Base-by-base conservation (phyloP, 2,888 invertebrate genomes). In the Macrophya alboannulata region DNA sequence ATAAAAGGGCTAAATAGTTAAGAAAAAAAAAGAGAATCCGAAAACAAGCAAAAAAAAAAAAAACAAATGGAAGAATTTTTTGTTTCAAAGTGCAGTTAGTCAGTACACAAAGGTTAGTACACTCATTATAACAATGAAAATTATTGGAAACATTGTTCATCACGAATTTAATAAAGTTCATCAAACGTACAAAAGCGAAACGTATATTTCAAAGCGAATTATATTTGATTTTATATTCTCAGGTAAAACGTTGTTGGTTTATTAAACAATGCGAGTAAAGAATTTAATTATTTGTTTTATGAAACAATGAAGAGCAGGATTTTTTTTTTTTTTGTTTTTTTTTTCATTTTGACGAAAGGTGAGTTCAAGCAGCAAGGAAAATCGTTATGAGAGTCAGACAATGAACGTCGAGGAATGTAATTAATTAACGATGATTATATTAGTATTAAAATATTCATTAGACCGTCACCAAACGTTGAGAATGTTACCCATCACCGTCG, bases 1-100 rank as follows among this genome's bases (percentile, higher is more conserved):
- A 96, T 90, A 99, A 96, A 89, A 98, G 95, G 92, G 97, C 99
- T 99, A 95, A 89, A 94, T 92, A 89, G 89, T 90, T 89, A 90
- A n/a, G n/a, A n/a, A n/a, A n/a, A n/a, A n/a, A n/a, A n/a, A n/a
- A n/a, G n/a, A n/a, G n/a, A n/a, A n/a, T n/a, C n/a, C n/a, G n/a
- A n/a, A n/a, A n/a, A n/a, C n/a, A n/a, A n/a, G n/a, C n/a, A n/a
- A n/a, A n/a, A n/a, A n/a, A n/a, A n/a, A n/a, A n/a, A n/a, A n/a
- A n/a, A n/a, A n/a, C n/a, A n/a, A n/a, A n/a, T n/a, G n/a, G n/a
- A n/a, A n/a, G n/a, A n/a, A n/a, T n/a, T n/a, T n/a, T n/a, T n/a
- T n/a, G n/a, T n/a, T n/a, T n/a, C n/a, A n/a, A n/a, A 10, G 40
- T 40, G 40, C 5, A 43, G 17, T 37, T 40, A 37, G 17, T 71